phyloP scores from a whole-genome alignment of 2,113 vertebrate species.

The Mesitornis unicolor region DNA sequence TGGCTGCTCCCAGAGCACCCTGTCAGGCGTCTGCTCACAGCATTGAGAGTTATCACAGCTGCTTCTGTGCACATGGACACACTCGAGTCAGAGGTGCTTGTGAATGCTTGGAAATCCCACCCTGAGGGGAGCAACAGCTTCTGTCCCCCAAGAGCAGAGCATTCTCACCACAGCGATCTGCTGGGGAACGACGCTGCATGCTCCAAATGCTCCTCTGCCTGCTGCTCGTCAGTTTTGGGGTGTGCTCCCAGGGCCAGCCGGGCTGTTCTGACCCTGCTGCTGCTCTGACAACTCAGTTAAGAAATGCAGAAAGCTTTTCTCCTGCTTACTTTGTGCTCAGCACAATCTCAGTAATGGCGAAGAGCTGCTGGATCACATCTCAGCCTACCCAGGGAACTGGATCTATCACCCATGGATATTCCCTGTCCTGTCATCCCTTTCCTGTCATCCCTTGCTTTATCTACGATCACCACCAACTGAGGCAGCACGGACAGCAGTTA shows the following conservation, averaged over 20 bases:
- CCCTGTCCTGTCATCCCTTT: not conserved
- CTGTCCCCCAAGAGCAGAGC: not conserved
- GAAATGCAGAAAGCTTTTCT: not conserved
- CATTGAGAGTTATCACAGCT: not conserved
- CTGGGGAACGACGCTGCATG: no score
- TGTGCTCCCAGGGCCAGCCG: not conserved
- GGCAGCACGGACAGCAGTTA: not conserved
- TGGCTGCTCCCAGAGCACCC: not conserved
- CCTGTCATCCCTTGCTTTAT: not conserved
- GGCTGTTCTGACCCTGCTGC: not conserved
- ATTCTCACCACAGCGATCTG: not conserved
- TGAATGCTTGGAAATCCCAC: not conserved
- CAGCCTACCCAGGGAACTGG: not conserved
- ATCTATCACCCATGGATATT: accelerated
- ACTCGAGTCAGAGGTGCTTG: not conserved
- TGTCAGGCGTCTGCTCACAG: not conserved
- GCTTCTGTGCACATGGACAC: not conserved
- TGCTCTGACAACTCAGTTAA: not conserved
- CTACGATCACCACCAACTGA: not conserved
- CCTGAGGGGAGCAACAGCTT: slow-evolving; percentile 1
- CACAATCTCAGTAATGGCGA: not conserved
- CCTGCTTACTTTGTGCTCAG: not conserved
- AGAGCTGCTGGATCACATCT: accelerated
- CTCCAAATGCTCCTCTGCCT: not conserved
- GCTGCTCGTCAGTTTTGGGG: not conserved